phyloP scores from a whole-genome alignment of 1,140 invertebrate genomes.

The Magallana angulata region DNA sequence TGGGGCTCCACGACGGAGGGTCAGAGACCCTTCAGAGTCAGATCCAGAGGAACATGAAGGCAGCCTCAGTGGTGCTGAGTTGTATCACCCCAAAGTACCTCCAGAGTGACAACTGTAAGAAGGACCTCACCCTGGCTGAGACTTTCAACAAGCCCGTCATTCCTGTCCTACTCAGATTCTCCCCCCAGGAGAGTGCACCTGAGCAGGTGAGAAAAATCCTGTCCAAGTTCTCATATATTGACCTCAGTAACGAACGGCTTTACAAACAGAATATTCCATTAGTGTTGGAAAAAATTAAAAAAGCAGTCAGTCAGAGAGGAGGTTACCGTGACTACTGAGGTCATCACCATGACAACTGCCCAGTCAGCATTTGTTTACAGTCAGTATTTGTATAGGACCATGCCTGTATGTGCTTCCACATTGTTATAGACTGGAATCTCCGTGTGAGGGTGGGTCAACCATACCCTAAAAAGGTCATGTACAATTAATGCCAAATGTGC shows the following conservation, averaged over 20 bases:
- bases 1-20: slow-evolving; percentile 57
- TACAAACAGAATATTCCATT: slow-evolving; percentile 75
- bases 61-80: slow-evolving; percentile 75
- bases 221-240: slow-evolving; percentile 68
- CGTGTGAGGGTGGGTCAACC: too few relatives aligned
- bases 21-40: slow-evolving; percentile 70
- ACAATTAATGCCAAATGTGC: neutral
- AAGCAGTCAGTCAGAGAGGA: slow-evolving; percentile 58
- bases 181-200: slow-evolving; percentile 78
- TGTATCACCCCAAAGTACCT: slow-evolving; percentile 81
- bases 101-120: slow-evolving; percentile 80
- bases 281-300: slow-evolving; percentile 73
- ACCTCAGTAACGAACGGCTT: slow-evolving; percentile 76
- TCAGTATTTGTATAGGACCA: neutral
- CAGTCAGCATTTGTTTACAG: slow-evolving; percentile 5
- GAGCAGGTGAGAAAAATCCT: slow-evolving; percentile 73
- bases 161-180: slow-evolving; percentile 78
- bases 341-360: neutral
- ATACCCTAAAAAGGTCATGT: neutral
- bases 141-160: slow-evolving; percentile 80
- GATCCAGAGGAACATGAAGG: slow-evolving; percentile 76
- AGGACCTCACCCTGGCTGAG: slow-evolving; percentile 80
- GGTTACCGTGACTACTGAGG: slow-evolving; percentile 31
- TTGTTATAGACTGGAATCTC: neutral
- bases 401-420: neutral